Conservation (phyloP, 1,140 invertebrate species). For the Thaumatotibia leucotreta region DNA sequence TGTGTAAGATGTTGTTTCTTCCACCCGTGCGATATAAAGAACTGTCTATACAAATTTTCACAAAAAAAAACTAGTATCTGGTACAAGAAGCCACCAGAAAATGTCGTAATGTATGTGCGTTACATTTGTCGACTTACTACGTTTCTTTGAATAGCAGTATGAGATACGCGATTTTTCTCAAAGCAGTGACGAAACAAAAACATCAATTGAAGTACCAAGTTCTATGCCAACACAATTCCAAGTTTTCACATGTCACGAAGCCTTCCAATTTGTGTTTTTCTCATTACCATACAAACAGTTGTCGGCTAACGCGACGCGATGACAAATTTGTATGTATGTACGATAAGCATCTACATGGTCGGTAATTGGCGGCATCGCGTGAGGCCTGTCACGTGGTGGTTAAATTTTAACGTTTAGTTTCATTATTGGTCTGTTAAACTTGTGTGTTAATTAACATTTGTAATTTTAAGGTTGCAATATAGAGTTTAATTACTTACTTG, state of each 20-base stretch:
- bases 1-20: no score
- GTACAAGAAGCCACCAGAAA: no score
- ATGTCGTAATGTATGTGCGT: no score
- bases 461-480: neutral
- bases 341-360: slow-evolving; percentile 1
- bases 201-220: no score
- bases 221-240: neutral
- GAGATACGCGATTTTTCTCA: no score
- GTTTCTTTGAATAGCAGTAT: no score
- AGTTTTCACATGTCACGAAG: neutral
- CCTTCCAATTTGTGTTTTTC: neutral
- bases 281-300: slow-evolving; percentile 6
- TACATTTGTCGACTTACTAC: no score
- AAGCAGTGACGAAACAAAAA: no score
- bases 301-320: neutral
- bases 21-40: no score
- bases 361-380: slow-evolving; percentile 7
- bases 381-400: neutral
- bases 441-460: neutral
- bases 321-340: neutral
- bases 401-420: neutral
- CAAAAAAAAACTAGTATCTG: no score
- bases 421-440: neutral
- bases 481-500: neutral
- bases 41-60: no score